phyloP scores from a whole-genome alignment of 2,888 invertebrate genomes.

The Sussaba pulchella region DNA sequence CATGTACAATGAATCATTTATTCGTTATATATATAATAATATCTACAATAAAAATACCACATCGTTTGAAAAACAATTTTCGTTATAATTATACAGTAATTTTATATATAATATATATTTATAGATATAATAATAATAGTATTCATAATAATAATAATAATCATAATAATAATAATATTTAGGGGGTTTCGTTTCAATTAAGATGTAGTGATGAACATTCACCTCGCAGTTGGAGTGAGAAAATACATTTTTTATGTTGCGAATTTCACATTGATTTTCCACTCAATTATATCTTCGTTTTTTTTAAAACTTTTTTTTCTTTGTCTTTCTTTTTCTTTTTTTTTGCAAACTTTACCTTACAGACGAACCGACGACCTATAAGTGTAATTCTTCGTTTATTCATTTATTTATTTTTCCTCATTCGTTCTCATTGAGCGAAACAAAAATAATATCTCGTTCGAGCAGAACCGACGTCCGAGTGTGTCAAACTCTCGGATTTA shows the following conservation, averaged over 20 bases:
- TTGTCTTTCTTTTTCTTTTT: slow-evolving; percentile 61
- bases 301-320: slow-evolving; percentile 58
- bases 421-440: background rate
- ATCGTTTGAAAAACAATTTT: slow-evolving; percentile 84
- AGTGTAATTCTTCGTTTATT: slow-evolving; percentile 48
- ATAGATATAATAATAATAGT: slow-evolving; percentile 28
- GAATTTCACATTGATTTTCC: slow-evolving; percentile 79
- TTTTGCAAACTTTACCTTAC: slow-evolving; percentile 62
- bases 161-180: slow-evolving; percentile 65
- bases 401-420: background rate
- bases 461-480: slow-evolving; percentile 60
- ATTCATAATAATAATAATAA: background rate
- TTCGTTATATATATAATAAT: slow-evolving; percentile 84
- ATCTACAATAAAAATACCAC: slow-evolving; percentile 84
- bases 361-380: slow-evolving; percentile 46
- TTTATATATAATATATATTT: slow-evolving; percentile 71
- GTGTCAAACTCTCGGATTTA: slow-evolving; percentile 58
- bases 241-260: slow-evolving; percentile 81
- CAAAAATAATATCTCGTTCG: slow-evolving; percentile 12
- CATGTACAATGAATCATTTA: slow-evolving; percentile 83
- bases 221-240: slow-evolving; percentile 83
- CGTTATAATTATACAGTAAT: slow-evolving; percentile 83
- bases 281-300: slow-evolving; percentile 71
- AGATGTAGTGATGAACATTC: slow-evolving; percentile 83
- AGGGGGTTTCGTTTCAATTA: slow-evolving; percentile 80